Evolutionary conservation across 2,888 invertebrate genomes (phyloP).

Genomic region (Lasioglossum vierecki): DNA sequence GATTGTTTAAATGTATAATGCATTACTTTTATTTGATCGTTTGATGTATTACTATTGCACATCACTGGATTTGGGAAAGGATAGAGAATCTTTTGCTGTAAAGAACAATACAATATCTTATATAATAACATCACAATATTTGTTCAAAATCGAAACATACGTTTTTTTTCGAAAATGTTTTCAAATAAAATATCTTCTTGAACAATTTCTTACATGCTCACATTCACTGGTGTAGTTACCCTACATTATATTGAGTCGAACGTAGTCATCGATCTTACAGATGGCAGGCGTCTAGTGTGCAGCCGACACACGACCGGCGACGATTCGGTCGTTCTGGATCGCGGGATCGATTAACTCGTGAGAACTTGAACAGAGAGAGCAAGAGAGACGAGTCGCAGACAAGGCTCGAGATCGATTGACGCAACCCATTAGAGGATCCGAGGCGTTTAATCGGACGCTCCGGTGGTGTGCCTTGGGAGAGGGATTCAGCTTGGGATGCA

Average conservation of each 20-base stretch:
- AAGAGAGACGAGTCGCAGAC: not conserved
- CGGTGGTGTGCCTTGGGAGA: not conserved
- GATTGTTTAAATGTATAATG: too few relatives aligned
- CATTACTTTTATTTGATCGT: too few relatives aligned
- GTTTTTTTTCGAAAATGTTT: too few relatives aligned
- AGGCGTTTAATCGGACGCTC: constrained; percentile 8
- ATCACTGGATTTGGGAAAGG: too few relatives aligned
- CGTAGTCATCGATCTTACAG: not conserved
- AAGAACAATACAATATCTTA: too few relatives aligned
- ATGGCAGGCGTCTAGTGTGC: not conserved
- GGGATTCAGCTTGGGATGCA: not conserved
- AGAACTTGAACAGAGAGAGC: not conserved
- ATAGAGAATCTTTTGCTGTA: too few relatives aligned
- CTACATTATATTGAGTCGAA: not conserved
- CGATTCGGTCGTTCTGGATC: not conserved
- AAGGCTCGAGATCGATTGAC: not conserved
- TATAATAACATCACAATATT: too few relatives aligned
- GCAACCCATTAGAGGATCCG: constrained; percentile 17
- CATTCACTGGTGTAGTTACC: too few relatives aligned
- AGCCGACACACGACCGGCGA: not conserved
- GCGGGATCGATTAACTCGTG: constrained; percentile 3
- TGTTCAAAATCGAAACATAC: too few relatives aligned
- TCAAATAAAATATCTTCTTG: too few relatives aligned
- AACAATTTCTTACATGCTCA: too few relatives aligned
- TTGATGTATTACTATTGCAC: too few relatives aligned